phyloP scores from a whole-genome alignment of 2,888 invertebrate genomes.

The Agrochola macilenta region DNA sequence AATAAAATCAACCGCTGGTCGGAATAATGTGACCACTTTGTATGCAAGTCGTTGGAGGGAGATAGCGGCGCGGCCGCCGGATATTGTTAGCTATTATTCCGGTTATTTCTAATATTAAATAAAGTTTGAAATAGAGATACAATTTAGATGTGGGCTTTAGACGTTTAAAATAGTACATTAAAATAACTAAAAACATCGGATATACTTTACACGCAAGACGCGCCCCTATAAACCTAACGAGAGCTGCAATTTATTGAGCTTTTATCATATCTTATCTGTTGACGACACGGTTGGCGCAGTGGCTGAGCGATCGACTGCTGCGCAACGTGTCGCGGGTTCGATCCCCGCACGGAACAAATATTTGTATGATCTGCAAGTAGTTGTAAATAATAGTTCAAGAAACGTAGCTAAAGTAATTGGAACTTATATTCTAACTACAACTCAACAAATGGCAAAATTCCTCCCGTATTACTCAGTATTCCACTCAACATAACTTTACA shows the following conservation, averaged over 20 bases:
- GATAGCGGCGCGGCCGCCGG: conserved; percentile 45
- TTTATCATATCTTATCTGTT: background rate
- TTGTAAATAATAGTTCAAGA: background rate
- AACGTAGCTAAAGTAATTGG: conserved; percentile 3
- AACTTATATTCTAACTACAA: conserved; percentile 6
- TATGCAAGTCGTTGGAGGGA: conserved; percentile 63
- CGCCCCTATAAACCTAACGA: background rate
- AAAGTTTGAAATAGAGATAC: background rate
- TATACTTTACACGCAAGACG: background rate
- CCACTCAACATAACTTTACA: conserved; percentile 24
- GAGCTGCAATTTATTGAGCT: background rate
- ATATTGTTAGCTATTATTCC: conserved; percentile 59
- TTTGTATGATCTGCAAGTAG: no score
- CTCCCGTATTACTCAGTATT: conserved; percentile 12
- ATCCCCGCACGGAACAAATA: no score
- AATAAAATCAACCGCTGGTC: conserved; percentile 62
- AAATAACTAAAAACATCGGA: background rate
- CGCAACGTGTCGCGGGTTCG: no score
- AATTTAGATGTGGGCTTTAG: background rate
- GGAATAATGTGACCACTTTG: conserved; percentile 68
- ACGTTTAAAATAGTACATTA: background rate
- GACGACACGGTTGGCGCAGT: no score
- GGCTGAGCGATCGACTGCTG: no score
- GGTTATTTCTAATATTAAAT: conserved; percentile 53
- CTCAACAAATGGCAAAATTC: conserved; percentile 25